Conservation (phyloP, 1,140 invertebrate genomes). For the Ctenoplectra terminalis region DNA sequence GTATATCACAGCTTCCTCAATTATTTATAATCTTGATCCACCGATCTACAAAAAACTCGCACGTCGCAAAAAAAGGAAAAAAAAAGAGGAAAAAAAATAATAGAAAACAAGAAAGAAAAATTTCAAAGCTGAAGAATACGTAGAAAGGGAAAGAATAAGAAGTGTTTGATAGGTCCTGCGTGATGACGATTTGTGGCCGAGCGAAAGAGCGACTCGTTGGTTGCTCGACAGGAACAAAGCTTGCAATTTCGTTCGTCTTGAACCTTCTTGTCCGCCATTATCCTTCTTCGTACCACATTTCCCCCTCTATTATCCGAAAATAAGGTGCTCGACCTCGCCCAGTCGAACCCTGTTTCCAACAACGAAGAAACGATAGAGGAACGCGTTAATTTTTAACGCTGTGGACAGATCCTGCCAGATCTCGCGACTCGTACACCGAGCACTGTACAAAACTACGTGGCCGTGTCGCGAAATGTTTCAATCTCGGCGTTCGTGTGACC, state of each 20-base stretch:
- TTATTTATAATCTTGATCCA: too few species aligned
- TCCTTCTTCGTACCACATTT: slow-evolving; percentile 19
- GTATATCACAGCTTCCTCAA: too few species aligned
- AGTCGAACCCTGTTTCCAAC: not conserved
- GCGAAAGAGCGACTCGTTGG: slow-evolving; percentile 30
- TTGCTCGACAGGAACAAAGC: slow-evolving; percentile 65
- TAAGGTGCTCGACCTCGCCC: slow-evolving; percentile 43
- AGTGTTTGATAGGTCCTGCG: not conserved
- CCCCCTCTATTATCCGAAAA: slow-evolving; percentile 49
- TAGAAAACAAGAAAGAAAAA: too few species aligned
- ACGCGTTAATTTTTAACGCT: slow-evolving; percentile 6
- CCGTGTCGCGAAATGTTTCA: not conserved
- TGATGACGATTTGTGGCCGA: not conserved
- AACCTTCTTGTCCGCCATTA: slow-evolving; percentile 16
- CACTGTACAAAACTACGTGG: not conserved
- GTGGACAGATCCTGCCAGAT: not conserved
- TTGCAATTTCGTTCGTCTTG: slow-evolving; percentile 64
- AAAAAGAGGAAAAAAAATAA: too few species aligned
- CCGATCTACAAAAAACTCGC: too few species aligned
- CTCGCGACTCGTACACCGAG: not conserved
- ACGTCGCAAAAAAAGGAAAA: too few species aligned
- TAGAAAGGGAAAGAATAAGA: not conserved
- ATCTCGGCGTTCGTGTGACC: not conserved
- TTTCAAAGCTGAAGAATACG: slow-evolving; percentile 9
- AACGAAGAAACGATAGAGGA: slow-evolving; percentile 1